Conservation (phyloP, 2,888 invertebrate genomes). For the Cacoxenus indagator region DNA sequence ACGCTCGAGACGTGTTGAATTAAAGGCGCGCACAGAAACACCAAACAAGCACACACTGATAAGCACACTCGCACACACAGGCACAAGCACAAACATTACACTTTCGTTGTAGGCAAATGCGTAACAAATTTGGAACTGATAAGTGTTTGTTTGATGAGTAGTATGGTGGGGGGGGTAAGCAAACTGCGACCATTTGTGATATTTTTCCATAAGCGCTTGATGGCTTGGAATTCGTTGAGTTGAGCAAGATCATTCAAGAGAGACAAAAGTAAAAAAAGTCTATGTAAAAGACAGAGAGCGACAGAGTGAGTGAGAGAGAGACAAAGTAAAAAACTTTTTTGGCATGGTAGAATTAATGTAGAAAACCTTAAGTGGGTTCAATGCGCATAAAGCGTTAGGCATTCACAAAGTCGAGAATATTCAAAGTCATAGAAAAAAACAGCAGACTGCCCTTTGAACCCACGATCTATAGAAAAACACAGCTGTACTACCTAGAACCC, state of each 20-base stretch:
- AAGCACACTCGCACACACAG: too few relatives aligned
- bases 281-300: too few relatives aligned
- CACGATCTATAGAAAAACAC: too few relatives aligned
- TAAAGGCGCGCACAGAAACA: neutral
- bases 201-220: neutral
- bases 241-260: neutral
- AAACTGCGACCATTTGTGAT: neutral
- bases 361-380: too few relatives aligned
- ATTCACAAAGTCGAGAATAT: too few relatives aligned
- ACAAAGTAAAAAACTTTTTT: too few relatives aligned
- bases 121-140: slow-evolving; percentile 3
- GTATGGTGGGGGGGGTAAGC: neutral
- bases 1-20: neutral
- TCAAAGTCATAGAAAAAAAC: too few relatives aligned
- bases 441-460: too few relatives aligned
- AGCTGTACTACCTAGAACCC: too few relatives aligned
- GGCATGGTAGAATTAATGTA: too few relatives aligned
- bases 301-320: neutral
- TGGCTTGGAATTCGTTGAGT: neutral
- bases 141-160: neutral
- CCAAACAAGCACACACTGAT: too few relatives aligned
- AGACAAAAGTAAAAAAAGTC: neutral
- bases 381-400: too few relatives aligned
- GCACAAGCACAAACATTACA: neutral
- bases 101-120: neutral